phyloP scores from a whole-genome alignment of 1,140 invertebrate genomes.

The Pemphigus obesinymphae region DNA sequence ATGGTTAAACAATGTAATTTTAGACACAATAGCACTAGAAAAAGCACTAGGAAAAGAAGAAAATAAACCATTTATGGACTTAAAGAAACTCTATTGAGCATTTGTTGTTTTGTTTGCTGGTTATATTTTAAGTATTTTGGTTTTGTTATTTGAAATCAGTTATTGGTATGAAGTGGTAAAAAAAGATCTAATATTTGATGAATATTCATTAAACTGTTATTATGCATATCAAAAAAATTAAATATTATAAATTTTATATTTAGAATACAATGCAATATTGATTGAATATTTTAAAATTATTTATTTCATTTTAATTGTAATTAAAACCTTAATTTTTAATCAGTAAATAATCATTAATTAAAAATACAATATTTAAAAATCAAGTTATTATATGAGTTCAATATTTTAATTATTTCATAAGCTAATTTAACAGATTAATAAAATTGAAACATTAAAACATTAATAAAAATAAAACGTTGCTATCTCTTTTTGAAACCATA shows the following conservation, averaged over 20 bases:
- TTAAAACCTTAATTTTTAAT: not conserved
- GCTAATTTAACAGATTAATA: not conserved
- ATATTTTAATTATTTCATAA: not conserved
- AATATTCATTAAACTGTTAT: constrained; percentile 55
- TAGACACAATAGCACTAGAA: constrained; percentile 54
- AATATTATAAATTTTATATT: not conserved
- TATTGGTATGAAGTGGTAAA: constrained; percentile 64
- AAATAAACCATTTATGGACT: constrained; percentile 66
- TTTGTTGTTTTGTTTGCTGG: constrained; percentile 65
- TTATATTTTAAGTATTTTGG: constrained; percentile 59
- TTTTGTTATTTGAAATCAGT: constrained; percentile 59
- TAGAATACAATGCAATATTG: not conserved
- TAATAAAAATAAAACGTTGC: not conserved
- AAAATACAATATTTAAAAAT: not conserved
- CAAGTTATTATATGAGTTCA: no score
- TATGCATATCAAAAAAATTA: not conserved
- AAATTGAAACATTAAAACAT: no score
- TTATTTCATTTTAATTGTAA: no score
- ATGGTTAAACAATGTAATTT: constrained; percentile 71
- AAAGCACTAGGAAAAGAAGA: constrained; percentile 52
- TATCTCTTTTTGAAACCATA: constrained; percentile 99
- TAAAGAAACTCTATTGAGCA: constrained; percentile 70
- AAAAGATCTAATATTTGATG: constrained; percentile 66
- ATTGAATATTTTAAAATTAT: not conserved
- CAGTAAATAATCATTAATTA: not conserved